These are phyloP conservation scores for Chionis minor DNA, from an alignment of 2,113 vertebrate species.

Conservation along the genomic window DNA sequence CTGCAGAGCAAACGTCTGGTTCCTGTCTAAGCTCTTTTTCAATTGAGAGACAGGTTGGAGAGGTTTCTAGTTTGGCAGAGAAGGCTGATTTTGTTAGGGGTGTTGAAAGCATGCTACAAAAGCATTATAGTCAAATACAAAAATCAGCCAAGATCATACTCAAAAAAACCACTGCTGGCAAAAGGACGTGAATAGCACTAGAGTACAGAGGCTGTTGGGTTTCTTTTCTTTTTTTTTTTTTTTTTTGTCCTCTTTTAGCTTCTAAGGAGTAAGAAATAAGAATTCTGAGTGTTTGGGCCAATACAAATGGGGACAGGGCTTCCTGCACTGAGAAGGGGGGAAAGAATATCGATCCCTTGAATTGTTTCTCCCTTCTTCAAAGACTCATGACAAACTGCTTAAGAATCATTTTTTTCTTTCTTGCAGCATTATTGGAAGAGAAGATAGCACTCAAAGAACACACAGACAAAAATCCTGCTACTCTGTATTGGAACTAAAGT, in stretches of 20 bases:
- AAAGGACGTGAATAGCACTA: background rate
- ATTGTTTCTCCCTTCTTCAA: background rate
- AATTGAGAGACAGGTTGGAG: constrained; percentile 43
- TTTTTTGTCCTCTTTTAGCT: background rate
- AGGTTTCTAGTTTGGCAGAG: background rate
- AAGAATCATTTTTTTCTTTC: background rate
- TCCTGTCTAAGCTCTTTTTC: constrained; percentile 56
- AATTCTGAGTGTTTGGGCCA: background rate
- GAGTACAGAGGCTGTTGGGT: background rate
- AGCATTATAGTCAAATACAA: background rate
- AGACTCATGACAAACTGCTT: background rate
- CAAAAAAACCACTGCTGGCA: background rate
- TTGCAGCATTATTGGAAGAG: constrained; percentile 43
- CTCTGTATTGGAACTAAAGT: constrained; percentile 54
- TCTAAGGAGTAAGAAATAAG: background rate
- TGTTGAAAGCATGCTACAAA: background rate
- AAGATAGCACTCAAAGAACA: constrained; percentile 38
- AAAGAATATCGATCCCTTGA: background rate
- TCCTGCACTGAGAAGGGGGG: background rate
- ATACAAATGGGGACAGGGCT: background rate
- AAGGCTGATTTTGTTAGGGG: background rate
- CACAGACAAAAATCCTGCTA: constrained; percentile 48
- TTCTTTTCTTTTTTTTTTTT: background rate
- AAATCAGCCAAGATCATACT: background rate
- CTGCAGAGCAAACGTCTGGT: constrained; percentile 17